phyloP scores from a whole-genome alignment of 1,140 invertebrate species.

The Pantala flavescens region DNA sequence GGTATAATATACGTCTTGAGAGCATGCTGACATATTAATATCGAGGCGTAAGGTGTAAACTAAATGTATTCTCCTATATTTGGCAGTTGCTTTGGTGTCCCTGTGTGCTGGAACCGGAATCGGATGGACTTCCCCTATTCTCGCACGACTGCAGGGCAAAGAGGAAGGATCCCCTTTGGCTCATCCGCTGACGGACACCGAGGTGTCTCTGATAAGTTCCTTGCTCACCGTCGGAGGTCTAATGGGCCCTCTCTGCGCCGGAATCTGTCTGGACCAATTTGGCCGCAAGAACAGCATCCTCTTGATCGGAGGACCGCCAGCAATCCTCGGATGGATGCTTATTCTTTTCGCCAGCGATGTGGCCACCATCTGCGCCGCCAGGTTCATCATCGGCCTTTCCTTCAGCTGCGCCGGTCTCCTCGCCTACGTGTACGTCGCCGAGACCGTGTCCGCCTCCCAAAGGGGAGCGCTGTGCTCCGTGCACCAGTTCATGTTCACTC shows the following conservation, averaged over 20 bases:
- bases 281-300: constrained; percentile 66
- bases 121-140: constrained; percentile 71
- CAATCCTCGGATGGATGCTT: not conserved
- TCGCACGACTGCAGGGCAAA: constrained; percentile 45
- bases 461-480: constrained; percentile 67
- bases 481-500: constrained; percentile 64
- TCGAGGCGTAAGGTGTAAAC: too few species aligned
- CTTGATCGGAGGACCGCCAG: not conserved
- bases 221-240: constrained; percentile 68
- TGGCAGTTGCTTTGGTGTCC: too few species aligned
- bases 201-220: constrained; percentile 58
- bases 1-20: too few species aligned
- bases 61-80: too few species aligned
- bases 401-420: constrained; percentile 52
- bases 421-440: constrained; percentile 69
- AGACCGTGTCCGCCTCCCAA: constrained; percentile 66
- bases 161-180: constrained; percentile 11
- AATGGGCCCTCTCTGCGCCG: constrained; percentile 57
- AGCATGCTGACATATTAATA: too few species aligned
- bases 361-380: constrained; percentile 37
- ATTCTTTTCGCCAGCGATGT: not conserved
- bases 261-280: constrained; percentile 55
- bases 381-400: constrained; percentile 44
- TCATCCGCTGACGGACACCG: constrained; percentile 25
- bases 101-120: constrained; percentile 37